Evolutionary conservation across 2,113 vertebrate genomes (phyloP).

Genomic region (Podarcis raffonei): DNA sequence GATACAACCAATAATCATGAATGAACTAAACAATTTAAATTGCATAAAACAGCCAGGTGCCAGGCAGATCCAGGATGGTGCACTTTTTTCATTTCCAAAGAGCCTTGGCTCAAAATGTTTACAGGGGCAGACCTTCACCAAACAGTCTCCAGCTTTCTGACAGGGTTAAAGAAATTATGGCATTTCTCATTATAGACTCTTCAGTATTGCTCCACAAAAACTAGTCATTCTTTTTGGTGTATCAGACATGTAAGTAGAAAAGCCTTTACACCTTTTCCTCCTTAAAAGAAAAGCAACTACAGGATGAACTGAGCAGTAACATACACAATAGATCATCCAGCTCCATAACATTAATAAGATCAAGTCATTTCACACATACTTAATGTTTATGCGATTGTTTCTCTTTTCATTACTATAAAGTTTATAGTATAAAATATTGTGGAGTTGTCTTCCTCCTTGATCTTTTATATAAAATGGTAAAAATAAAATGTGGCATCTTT

Average conservation of each 20-base stretch:
- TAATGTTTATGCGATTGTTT: neutral
- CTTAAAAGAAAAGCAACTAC: neutral
- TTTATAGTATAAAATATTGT: neutral
- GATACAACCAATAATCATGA: neutral
- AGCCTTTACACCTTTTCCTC: neutral
- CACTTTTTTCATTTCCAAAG: neutral
- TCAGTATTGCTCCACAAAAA: slow-evolving; percentile 55
- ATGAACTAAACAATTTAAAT: neutral
- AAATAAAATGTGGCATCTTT: neutral
- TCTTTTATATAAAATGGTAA: neutral
- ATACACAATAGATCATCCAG: neutral
- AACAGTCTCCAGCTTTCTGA: neutral
- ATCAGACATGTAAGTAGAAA: neutral
- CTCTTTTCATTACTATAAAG: neutral
- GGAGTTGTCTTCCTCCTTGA: neutral
- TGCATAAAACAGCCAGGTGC: neutral
- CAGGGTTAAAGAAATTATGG: neutral
- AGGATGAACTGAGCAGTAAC: neutral
- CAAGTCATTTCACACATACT: neutral
- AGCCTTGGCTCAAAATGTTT: neutral
- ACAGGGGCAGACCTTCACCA: neutral
- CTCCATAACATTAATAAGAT: neutral
- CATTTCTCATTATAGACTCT: neutral
- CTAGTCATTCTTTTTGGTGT: neutral
- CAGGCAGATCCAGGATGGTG: neutral